Evolutionary conservation across 2,888 invertebrate genomes (phyloP), one percentile per base, ranked within the genome.

Genomic region (Allacma fusca): DNA sequence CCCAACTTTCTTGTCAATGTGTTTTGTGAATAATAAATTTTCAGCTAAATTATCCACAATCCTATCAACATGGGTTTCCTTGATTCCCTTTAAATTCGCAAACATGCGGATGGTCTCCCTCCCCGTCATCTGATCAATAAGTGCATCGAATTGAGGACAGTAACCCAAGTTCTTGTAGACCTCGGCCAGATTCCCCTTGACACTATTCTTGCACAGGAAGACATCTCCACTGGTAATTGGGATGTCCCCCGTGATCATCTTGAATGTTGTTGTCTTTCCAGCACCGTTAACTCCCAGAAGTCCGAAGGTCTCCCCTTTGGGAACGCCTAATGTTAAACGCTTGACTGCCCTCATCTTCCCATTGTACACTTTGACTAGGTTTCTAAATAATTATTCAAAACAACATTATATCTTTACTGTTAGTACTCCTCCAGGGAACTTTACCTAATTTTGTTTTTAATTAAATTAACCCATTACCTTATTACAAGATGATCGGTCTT

Each of bases 241-340:
- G 85, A 92, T 92, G 85, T 94, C 94, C 0, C 95, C 95, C 70
- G 95, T 95, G 84, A 96, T 88, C 92, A 95, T 94, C 87, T 93
- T 93, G 86, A 97, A 97, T 0, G 96, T 95, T 0, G 92, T 91
- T 0, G 94, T 95, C 87, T 95, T 95, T 0, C 95, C 95, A 1
- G 95, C 94, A 13, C 95, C 95, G 86, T 95, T 95, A 0, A 94
- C 91, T 1, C 95, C 94, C 72, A 95, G 87, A 62, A 95, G 87
- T 1, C 94, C 94, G 85, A 94, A 94, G 85, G 93, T 93, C 87
- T 94, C 94, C 9, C 90, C 90, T 78, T 91, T 88, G 73, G 90
- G 90, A 0, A 93, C 91, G 69, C 91, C 92, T 85, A 90, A 85
- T 85, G 90, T 92, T 12, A 94, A 87, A 83, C 92, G 91, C 86